A percentile compares a stretch with the other conserved stretches of the same genome.
These are phyloP conservation scores for Agrotis ipsilon DNA, from an alignment of 2,888 invertebrate genomes.

Conservation along the genomic window DNA sequence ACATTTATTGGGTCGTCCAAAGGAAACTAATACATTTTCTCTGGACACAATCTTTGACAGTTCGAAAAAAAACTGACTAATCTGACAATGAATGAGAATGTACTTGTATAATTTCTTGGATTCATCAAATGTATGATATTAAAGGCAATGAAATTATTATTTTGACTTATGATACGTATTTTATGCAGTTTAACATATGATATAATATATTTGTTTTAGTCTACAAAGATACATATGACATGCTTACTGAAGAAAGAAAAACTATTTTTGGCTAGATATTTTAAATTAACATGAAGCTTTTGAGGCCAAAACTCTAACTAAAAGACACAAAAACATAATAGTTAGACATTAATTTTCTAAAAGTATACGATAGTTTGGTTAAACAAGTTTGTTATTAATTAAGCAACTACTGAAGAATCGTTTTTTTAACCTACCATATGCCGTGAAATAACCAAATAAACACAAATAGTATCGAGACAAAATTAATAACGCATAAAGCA, in stretches of 20 bases:
- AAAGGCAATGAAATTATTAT: not conserved
- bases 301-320: not conserved
- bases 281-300: not conserved
- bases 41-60: not conserved
- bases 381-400: too few relatives aligned
- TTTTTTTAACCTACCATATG: too few relatives aligned
- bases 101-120: not conserved
- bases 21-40: not conserved
- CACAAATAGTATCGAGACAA: constrained; percentile 57
- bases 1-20: not conserved
- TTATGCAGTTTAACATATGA: too few relatives aligned
- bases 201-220: not conserved
- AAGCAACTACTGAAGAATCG: too few relatives aligned
- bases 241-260: not conserved
- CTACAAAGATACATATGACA: not conserved
- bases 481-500: constrained; percentile 64
- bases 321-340: too few relatives aligned
- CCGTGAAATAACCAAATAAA: constrained; percentile 22
- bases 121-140: constrained; percentile 7
- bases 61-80: too few relatives aligned
- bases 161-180: too few relatives aligned
- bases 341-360: too few relatives aligned
- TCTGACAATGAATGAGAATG: too few relatives aligned
- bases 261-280: not conserved
- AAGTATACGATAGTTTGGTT: too few relatives aligned